These are phyloP conservation scores for Antechinus stuartii DNA, from an alignment of 2,113 vertebrate species.

Conservation along the genomic window DNA sequence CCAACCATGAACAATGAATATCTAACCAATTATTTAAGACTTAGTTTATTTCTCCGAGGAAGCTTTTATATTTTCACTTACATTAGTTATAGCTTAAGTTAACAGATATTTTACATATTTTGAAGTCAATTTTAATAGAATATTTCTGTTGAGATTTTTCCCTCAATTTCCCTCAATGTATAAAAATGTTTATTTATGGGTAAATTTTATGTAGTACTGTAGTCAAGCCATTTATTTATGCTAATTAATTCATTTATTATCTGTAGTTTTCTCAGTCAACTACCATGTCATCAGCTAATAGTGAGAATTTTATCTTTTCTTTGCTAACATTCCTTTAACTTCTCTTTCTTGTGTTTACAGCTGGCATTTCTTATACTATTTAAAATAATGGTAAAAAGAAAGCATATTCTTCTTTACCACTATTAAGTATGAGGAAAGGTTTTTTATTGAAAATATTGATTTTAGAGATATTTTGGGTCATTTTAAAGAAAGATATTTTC, in stretches of 20 bases:
- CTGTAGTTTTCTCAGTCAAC: neutral
- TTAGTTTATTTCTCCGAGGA: neutral
- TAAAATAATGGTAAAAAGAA: neutral
- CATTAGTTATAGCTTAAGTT: neutral
- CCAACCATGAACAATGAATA: neutral
- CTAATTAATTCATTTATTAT: neutral
- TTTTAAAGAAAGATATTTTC: neutral
- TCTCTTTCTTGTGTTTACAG: neutral
- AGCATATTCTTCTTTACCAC: neutral
- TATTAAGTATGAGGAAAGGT: neutral
- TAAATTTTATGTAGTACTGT: neutral
- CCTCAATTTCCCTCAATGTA: neutral
- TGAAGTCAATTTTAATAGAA: neutral
- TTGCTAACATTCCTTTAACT: neutral
- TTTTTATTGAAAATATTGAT: neutral
- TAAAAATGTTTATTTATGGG: neutral
- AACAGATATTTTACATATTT: neutral
- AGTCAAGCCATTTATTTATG: neutral
- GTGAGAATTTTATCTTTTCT: neutral
- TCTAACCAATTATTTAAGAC: neutral
- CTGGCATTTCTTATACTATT: neutral
- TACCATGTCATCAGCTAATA: neutral
- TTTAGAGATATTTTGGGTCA: neutral
- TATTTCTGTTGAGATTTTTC: neutral
- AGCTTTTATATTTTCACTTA: neutral